A percentile compares a stretch with the other conserved stretches of the same genome.
These are phyloP conservation scores for Uria lomvia DNA, from an alignment of 2,113 vertebrate species.

Conservation along the genomic window DNA sequence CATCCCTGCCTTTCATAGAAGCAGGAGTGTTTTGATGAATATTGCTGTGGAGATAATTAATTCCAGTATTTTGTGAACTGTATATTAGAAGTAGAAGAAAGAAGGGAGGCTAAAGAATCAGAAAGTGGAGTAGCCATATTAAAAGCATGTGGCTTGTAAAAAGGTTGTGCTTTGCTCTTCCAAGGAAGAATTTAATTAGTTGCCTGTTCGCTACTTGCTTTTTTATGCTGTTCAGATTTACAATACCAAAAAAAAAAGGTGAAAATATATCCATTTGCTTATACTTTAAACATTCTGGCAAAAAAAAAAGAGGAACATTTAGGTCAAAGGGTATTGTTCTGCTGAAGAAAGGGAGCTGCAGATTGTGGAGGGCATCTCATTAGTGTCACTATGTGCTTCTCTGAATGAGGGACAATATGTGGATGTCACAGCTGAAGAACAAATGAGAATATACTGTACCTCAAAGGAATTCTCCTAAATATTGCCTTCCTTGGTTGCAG, in stretches of 20 bases:
- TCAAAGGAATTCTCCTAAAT: neutral
- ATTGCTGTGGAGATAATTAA: slow-evolving; percentile 13
- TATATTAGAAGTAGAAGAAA: neutral
- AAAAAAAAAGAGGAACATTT: neutral
- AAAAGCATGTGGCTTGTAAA: neutral
- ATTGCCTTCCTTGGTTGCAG: neutral
- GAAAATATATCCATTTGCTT: neutral
- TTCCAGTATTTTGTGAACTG: neutral
- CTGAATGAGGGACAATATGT: neutral
- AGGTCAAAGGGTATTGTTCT: neutral
- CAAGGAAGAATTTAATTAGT: slow-evolving; percentile 20
- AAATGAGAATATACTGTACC: neutral
- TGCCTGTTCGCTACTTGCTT: neutral
- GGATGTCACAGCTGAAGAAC: neutral
- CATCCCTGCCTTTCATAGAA: neutral
- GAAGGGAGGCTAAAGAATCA: neutral
- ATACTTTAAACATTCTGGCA: neutral
- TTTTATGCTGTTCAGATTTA: neutral
- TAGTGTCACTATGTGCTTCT: neutral
- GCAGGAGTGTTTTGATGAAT: neutral
- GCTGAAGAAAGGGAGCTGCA: slow-evolving; percentile 3
- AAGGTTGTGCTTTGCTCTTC: neutral
- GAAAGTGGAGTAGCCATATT: neutral
- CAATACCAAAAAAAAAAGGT: neutral
- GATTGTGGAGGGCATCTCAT: neutral